phyloP scores from a whole-genome alignment of 2,797 vertebrate species.

The Liasis olivaceus region DNA sequence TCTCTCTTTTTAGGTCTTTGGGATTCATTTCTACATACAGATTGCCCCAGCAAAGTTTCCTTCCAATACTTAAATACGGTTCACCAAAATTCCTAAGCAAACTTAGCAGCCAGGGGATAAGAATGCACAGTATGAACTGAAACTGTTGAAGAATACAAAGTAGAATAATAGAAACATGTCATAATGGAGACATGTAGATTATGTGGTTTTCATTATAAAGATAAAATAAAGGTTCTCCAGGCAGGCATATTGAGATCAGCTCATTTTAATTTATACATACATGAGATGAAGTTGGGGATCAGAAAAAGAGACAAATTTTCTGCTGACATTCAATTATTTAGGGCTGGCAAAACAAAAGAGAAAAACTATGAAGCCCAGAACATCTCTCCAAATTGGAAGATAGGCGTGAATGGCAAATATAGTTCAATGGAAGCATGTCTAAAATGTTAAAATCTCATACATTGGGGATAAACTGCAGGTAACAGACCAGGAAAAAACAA shows the following conservation, averaged over 20 bases:
- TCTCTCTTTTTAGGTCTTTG: neutral
- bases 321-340: neutral
- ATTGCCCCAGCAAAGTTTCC: neutral
- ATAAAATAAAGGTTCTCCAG: neutral
- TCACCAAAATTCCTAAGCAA: neutral
- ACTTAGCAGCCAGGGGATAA: neutral
- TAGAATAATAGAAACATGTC: neutral
- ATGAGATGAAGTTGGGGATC: neutral
- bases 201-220: neutral
- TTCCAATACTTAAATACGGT: neutral
- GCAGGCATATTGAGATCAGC: neutral
- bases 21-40: neutral
- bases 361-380: neutral
- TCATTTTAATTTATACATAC: neutral
- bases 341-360: neutral
- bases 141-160: neutral
- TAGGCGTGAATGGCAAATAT: neutral
- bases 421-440: neutral
- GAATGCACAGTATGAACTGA: neutral
- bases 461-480: neutral
- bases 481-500: neutral
- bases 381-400: neutral
- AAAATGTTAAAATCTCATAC: neutral
- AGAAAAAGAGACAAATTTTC: neutral
- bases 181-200: neutral